Evolutionary conservation across 2,113 vertebrate genomes (phyloP), one percentile per base, ranked within the genome.

Genomic region (Pagrus major): DNA sequence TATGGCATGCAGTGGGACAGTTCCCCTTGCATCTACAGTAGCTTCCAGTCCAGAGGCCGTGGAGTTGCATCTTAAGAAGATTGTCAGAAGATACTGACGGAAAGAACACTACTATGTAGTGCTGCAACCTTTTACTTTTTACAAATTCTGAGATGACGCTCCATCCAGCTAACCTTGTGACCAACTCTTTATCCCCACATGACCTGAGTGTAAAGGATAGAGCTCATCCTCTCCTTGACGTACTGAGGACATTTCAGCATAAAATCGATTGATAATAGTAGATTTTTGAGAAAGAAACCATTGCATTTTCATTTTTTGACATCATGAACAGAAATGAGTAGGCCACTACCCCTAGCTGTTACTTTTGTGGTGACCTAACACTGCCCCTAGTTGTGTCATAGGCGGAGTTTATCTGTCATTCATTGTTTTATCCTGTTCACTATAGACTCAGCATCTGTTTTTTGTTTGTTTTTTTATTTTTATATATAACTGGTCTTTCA

Each of bases 61-160:
- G 80, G 90, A 64, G 89, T 67, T 73, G 71, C 73, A 74, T 90
- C 86, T 86, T 70, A 15, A 81, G 55, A 83, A 65, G 79, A 76
- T 52, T 86, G 76, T 91, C 78, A 70, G 71, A 88, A 80, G 86
- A 87, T 52, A 58, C 58, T 65, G 83, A 88, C 82, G 88, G 77
- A 80, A 87, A 85, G 88, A 93, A 91, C 92, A 69, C 95, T 96
- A 91, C 95, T 88, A 91, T 96, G 95, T 95, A 96, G 95, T 92
- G 94, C 88, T 84, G 87, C 79, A 76, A 85, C 80, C 77, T 90
- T 83, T 73, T 65, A 80, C 74, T 64, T 92, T 86, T 85, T 63
- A 71, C 79, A 82, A 88, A 73, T 68, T 90, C 87, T 69, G 58
- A 65, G 86, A 75, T 70, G 81, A 78, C 68, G 27, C 86, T 86